phyloP scores from a whole-genome alignment of 2,797 vertebrate species.

The Aulostomus chinensis region DNA sequence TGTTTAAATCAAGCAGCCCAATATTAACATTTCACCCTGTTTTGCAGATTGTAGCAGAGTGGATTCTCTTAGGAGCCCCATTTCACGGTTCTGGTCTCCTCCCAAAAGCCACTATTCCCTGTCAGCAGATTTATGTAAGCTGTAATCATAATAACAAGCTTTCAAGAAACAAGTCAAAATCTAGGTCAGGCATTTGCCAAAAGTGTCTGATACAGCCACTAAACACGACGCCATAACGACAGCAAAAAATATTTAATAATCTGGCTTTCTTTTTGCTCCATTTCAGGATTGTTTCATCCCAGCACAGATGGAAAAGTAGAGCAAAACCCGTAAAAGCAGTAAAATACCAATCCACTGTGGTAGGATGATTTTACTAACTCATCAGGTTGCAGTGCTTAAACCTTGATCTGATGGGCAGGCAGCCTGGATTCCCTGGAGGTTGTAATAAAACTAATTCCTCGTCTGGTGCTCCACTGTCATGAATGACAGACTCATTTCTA shows the following conservation, averaged over 20 bases:
- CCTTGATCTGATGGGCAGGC: not conserved
- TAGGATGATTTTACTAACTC: conserved; percentile 3
- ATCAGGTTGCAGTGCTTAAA: too few relatives aligned
- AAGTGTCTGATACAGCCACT: conserved; percentile 44
- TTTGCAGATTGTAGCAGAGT: conserved; percentile 52
- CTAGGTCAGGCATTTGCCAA: conserved; percentile 52
- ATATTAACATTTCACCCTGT: conserved; percentile 39
- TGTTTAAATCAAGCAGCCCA: conserved; percentile 38
- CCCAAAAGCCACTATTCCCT: conserved; percentile 50
- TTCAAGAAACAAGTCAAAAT: conserved; percentile 49
- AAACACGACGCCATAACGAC: too few relatives aligned
- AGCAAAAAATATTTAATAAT: too few relatives aligned
- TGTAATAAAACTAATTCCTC: conserved; percentile 27
- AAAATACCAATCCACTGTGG: too few relatives aligned
- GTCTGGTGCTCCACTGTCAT: conserved; percentile 3
- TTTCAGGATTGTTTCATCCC: too few relatives aligned
- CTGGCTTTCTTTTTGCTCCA: too few relatives aligned
- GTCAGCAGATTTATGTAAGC: conserved; percentile 72
- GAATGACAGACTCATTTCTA: conserved; percentile 29
- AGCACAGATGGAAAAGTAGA: too few relatives aligned
- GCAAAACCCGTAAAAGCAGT: too few relatives aligned
- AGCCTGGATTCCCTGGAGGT: conserved; percentile 13
- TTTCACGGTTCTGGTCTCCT: conserved; percentile 46
- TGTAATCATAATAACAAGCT: conserved; percentile 66
- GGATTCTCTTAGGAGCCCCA: conserved; percentile 42